Base-by-base conservation (phyloP, 2,888 invertebrate genomes). In the Lasius platythorax region DNA sequence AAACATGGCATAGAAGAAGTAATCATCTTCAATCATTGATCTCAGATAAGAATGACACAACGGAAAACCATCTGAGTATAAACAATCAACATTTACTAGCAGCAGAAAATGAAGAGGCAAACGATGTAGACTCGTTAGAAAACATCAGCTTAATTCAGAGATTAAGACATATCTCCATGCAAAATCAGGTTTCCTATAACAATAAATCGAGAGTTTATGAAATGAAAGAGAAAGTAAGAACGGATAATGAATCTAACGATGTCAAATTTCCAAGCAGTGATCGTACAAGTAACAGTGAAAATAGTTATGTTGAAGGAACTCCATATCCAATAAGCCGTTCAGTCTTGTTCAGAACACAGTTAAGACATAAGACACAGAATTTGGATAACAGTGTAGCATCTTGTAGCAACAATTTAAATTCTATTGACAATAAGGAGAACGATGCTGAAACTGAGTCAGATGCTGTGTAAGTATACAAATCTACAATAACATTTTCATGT, bases 321-420 rank as follows among this genome's bases (percentile, higher is more conserved):
- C 94, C 93, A 4, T 92, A 85, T 87, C 92, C 91, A n/a, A 82
- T 85, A 23, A 91, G 89, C 82, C 90, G 90, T 30, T 93, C 93
- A 37, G 83, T 90, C 67, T 58, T 92, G 6, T 84, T 91, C 46
- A 92, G 82, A 87, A 89, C 91, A 28, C 91, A 87, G 56, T 87
- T 90, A 9, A 90, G 83, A 87, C 76, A 87, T 61, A 89, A 85
- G 37, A 82, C 61, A 37, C 78, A 82, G 61, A 82, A 83, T 63
- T 46, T 70, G 37, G 72, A 72, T 64, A 78, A 72, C 74, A 50
- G 11, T 18, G n/a, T 5, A 15, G 2, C 23, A n/a, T 53, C 37
- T 15, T 67, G 66, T 50, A 18, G 23, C 23, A 46, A 46, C 11
- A 15, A 61, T 6, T 15, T 30, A 58, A 68, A 78, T 78, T 46